Percentiles rank a stretch among this genome's conserved stretches.
Evolutionary conservation across 2,888 invertebrate species (phyloP).

Genomic region (Chrysolina oricalcia): DNA sequence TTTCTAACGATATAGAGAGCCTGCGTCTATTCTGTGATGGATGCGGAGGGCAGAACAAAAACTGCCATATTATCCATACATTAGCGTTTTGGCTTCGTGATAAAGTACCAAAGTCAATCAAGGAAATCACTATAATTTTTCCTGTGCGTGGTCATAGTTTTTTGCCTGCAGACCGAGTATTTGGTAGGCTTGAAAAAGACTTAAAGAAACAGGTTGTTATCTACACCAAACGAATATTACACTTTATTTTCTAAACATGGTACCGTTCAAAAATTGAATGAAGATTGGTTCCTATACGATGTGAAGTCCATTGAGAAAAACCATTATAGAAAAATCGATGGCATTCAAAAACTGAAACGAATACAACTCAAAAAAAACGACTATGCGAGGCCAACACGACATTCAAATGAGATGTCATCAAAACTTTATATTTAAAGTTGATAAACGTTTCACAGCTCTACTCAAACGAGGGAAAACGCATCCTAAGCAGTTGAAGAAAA

Average conservation of each 20-base stretch:
- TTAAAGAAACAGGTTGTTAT: slow-evolving; percentile 13
- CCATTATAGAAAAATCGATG: background rate
- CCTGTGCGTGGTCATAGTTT: slow-evolving; percentile 22
- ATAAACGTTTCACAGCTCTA: slow-evolving; percentile 7
- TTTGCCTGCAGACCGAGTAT: slow-evolving; percentile 14
- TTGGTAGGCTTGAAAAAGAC: slow-evolving; percentile 10
- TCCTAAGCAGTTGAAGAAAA: slow-evolving; percentile 5
- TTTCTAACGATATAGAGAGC: slow-evolving; percentile 8
- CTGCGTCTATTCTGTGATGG: slow-evolving; percentile 26
- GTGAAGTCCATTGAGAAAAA: slow-evolving; percentile 8
- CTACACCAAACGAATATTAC: background rate
- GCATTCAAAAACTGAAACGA: background rate
- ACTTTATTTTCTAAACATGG: background rate
- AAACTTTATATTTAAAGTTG: background rate
- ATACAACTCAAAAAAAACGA: background rate
- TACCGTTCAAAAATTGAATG: slow-evolving; percentile 5
- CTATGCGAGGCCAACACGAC: too few relatives aligned
- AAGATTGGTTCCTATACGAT: slow-evolving; percentile 5
- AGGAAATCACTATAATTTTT: slow-evolving; percentile 1
- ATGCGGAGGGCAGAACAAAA: slow-evolving; percentile 28
- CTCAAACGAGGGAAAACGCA: slow-evolving; percentile 6
- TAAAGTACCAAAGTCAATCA: background rate
- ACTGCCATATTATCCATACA: slow-evolving; percentile 14
- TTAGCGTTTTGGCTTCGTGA: background rate
- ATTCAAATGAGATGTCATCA: background rate